A percentile compares a stretch with the other conserved stretches of the same genome.
These are phyloP conservation scores for Pocillopora grandis DNA, from an alignment of 92 coral and sea anemone species.

Conservation along the genomic window DNA sequence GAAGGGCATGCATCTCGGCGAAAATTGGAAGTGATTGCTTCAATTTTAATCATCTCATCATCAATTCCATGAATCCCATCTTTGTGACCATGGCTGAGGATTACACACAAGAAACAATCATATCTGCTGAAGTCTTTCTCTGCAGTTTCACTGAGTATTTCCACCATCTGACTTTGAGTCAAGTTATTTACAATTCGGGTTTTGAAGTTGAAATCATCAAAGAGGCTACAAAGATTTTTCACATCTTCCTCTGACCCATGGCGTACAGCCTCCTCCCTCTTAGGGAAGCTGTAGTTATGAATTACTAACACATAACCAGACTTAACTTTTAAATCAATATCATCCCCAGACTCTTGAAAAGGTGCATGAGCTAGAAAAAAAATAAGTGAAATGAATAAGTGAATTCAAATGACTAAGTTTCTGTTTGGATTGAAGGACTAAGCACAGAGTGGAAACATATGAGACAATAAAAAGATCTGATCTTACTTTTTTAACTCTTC, in stretches of 20 bases:
- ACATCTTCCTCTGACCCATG: constrained; percentile 73
- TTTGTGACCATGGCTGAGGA: constrained; percentile 81
- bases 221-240: constrained; percentile 32
- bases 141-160: background rate
- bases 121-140: constrained; percentile 39
- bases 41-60: constrained; percentile 31
- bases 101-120: constrained; percentile 70
- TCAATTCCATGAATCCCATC: constrained; percentile 53
- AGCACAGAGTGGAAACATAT: too few species aligned
- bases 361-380: constrained; percentile 46
- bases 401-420: too few species aligned
- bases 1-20: constrained; percentile 40
- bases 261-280: background rate
- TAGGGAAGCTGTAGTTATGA: constrained; percentile 66
- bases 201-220: constrained; percentile 40
- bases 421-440: too few species aligned
- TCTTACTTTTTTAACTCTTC: too few species aligned
- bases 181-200: constrained; percentile 13
- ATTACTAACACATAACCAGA: constrained; percentile 80
- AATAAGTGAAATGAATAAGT: too few species aligned
- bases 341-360: constrained; percentile 65
- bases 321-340: constrained; percentile 39
- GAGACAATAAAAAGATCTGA: too few species aligned
- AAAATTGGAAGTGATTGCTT: constrained; percentile 23
- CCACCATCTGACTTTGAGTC: constrained; percentile 15